phyloP scores from a whole-genome alignment of 1,140 invertebrate species.

The Eupeodes corollae region DNA sequence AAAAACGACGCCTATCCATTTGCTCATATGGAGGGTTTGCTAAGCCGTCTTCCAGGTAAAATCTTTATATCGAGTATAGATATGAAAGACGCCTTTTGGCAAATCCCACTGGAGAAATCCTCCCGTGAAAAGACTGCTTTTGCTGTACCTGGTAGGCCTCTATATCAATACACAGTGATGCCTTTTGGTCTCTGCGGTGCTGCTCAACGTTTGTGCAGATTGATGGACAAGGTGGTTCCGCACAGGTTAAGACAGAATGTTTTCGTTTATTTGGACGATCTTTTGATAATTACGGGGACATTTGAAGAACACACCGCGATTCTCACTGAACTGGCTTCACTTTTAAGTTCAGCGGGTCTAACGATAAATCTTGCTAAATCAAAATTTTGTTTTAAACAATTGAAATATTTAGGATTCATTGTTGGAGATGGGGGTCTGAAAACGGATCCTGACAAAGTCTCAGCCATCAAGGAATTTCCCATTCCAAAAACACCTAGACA shows the following conservation, averaged over 20 bases:
- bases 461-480: constrained; percentile 21
- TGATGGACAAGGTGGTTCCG: no score
- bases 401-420: constrained; percentile 35
- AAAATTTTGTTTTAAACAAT: no score
- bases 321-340: no score
- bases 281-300: no score
- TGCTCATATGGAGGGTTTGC: constrained; percentile 13
- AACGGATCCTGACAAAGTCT: constrained; percentile 34
- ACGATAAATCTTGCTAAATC: no score
- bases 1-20: constrained; percentile 25
- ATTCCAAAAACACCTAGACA: constrained; percentile 17
- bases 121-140: constrained; percentile 21
- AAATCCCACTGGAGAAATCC: no score
- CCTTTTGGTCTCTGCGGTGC: constrained; percentile 36
- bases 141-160: constrained; percentile 28
- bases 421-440: constrained; percentile 32
- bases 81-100: constrained; percentile 21
- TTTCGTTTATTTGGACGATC: no score
- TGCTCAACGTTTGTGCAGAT: constrained; percentile 3
- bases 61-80: constrained; percentile 18
- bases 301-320: no score
- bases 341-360: no score
- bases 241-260: no score
- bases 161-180: constrained; percentile 33
- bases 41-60: constrained; percentile 10